phyloP scores from a whole-genome alignment of 37 sponge, comb jelly and placozoan species.

The Ephydatia muelleri region DNA sequence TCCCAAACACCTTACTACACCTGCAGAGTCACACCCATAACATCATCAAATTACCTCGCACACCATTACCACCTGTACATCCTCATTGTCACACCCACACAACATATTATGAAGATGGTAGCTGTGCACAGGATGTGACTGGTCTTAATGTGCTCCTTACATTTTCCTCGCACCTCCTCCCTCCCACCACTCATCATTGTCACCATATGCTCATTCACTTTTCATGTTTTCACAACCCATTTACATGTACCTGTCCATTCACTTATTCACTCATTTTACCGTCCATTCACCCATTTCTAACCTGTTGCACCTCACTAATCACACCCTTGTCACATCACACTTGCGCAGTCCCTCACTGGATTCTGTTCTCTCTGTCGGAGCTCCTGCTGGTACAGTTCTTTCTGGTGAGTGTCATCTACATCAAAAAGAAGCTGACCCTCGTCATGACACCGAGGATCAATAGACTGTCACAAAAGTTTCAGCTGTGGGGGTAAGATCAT shows the following conservation, averaged over 20 bases:
- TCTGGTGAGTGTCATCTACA: slow-evolving; percentile 56
- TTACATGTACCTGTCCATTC: background rate
- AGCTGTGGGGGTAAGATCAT: slow-evolving; percentile 67
- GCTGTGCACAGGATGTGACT: too few relatives aligned
- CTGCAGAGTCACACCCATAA: background rate
- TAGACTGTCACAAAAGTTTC: slow-evolving; percentile 52
- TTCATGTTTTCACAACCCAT: background rate
- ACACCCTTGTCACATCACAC: background rate
- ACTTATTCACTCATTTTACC: background rate
- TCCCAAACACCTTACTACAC: background rate
- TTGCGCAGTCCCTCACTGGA: slow-evolving; percentile 57
- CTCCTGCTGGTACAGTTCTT: slow-evolving; percentile 66
- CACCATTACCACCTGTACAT: background rate
- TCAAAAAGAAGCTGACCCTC: slow-evolving; percentile 48
- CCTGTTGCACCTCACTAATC: background rate
- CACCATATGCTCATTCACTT: background rate
- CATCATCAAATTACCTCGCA: background rate
- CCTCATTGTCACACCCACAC: background rate
- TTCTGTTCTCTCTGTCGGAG: slow-evolving; percentile 57
- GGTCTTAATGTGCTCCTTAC: background rate
- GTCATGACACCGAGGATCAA: slow-evolving; percentile 40
- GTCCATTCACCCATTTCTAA: background rate
- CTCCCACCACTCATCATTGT: background rate
- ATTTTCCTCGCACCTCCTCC: background rate
- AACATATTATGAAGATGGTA: too few relatives aligned